phyloP scores from a whole-genome alignment of 1,140 invertebrate genomes.

The Arion vulgaris region DNA sequence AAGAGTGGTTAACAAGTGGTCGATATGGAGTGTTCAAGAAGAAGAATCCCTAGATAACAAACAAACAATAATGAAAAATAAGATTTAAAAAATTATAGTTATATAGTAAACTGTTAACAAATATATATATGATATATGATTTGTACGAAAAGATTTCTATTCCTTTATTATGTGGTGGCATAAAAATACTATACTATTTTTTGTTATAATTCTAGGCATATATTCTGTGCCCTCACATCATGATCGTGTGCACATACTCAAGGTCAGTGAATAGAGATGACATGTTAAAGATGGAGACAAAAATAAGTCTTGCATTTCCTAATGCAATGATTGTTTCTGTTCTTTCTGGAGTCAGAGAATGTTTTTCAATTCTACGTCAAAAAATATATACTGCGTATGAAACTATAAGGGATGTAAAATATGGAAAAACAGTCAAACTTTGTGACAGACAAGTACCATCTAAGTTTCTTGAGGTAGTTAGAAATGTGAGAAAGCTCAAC shows the following conservation, averaged over 20 bases:
- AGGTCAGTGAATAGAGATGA: neutral
- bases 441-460: neutral
- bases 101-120: no score
- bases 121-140: no score
- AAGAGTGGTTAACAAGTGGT: no score
- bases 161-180: no score
- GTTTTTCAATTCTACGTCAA: neutral
- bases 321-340: neutral
- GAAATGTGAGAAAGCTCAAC: neutral
- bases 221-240: neutral
- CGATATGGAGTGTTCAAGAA: no score
- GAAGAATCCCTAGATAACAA: no score
- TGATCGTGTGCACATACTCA: slow-evolving; percentile 5
- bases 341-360: neutral
- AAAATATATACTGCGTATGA: neutral
- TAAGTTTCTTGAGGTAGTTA: neutral
- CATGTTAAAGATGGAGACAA: neutral
- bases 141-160: no score
- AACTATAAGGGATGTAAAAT: neutral
- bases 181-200: no score
- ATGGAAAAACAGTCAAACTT: neutral
- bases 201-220: slow-evolving; percentile 21
- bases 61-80: no score
- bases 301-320: neutral
- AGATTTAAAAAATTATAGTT: no score